A percentile compares a stretch with the other conserved stretches of the same genome.
Conservation (phyloP, 2,113 vertebrate genomes). For the Nycticorax nycticorax region DNA sequence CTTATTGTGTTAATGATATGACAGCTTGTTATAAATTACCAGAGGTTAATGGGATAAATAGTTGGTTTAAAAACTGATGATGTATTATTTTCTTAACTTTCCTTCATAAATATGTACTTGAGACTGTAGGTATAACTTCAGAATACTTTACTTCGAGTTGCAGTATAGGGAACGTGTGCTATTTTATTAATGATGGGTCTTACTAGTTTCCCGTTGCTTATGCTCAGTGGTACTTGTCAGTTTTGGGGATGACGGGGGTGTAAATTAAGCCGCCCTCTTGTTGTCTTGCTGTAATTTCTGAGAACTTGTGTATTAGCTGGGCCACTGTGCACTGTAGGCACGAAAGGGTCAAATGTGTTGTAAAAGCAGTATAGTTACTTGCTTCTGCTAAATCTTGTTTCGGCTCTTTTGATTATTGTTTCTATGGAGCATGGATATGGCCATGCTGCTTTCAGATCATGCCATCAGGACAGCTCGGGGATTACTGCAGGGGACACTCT, state of each 20-base stretch:
- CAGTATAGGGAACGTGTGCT: not conserved
- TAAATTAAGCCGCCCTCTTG: not conserved
- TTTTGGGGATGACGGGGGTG: too few relatives aligned
- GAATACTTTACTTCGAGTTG: not conserved
- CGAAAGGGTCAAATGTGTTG: not conserved
- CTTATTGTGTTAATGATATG: slow-evolving; percentile 56
- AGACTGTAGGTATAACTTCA: not conserved
- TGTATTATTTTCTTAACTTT: slow-evolving; percentile 36
- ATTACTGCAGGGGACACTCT: too few relatives aligned
- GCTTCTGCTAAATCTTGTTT: not conserved
- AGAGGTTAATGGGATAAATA: slow-evolving; percentile 63
- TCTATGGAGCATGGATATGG: not conserved
- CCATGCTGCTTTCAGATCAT: accelerated
- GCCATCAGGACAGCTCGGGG: not conserved
- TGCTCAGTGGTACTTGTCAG: too few relatives aligned
- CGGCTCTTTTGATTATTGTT: not conserved
- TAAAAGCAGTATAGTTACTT: not conserved
- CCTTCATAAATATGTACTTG: slow-evolving; percentile 47
- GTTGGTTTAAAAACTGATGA: slow-evolving; percentile 23
- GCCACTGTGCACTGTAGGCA: not conserved
- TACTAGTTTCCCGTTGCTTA: too few relatives aligned
- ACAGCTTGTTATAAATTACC: slow-evolving; percentile 53
- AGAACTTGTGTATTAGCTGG: not conserved
- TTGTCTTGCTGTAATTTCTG: not conserved
- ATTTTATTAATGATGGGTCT: accelerated